Base-by-base conservation (phyloP, 2,888 invertebrate species). In the Marasmarcha lunaedactyla region DNA sequence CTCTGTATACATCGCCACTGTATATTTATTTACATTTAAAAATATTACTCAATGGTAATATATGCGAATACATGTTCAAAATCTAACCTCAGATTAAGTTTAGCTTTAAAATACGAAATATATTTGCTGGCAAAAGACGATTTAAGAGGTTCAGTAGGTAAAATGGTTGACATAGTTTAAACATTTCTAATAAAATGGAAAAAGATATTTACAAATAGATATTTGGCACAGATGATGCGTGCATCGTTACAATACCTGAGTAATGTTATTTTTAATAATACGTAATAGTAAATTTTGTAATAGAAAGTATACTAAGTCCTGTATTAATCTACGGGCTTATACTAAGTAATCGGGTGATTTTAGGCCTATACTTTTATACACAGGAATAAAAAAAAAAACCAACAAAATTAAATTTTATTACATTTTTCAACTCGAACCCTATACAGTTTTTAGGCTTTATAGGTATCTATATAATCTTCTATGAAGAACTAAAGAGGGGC, bases 191-290 rank as follows among this genome's bases (percentile, higher is more conserved):
- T 47, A 52, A 53, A 53, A 61, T 64, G 66, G 69, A 64, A 70
- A 42, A 66, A n/a, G 63, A 69, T 77, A 77, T 77, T 68, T 77
- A 79, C 71, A 77, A 58, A 59, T 55, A 54, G 35, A 49, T 57
- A 54, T 73, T 81, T 81, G 81, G 81, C 81, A 81, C 81, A 72
- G 68, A 63, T 70, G 66, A 64, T 62, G 76, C 73, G 72, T 68
- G 66, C 51, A 51, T 50, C 57, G 67, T 62, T 53, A 35, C 13
- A 14, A 34, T 11, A 30, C 30, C 30, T 7, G 30, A 30, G n/a
- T 11, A 3, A 11, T 4, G n/a, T 14, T 15, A 35, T 15, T 11
- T 30, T 30, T 30, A 30, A 30, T 11, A 11, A 11, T 11, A 30
- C n/a, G 10, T 30, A 53, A 59, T 61, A 64, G 57, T 66, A 67